These are phyloP conservation scores for Argynnis bischoffii DNA, from an alignment of 2,888 invertebrate genomes.

Conservation along the genomic window DNA sequence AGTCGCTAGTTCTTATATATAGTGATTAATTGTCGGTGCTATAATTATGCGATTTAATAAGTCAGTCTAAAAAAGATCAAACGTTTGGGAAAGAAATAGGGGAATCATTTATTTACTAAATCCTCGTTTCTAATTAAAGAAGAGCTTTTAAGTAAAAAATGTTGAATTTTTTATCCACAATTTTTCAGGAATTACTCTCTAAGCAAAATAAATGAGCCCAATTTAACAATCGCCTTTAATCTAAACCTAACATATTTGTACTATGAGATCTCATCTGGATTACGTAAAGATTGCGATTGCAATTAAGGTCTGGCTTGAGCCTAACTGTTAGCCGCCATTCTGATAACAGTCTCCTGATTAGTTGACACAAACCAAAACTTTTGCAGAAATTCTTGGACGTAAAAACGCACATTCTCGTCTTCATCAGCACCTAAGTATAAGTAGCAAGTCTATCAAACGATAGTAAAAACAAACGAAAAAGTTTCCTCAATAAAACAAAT, in stretches of 20 bases:
- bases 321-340: constrained; percentile 3
- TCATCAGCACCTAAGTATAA: not conserved
- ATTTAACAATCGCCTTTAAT: not conserved
- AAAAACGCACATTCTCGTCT: not conserved
- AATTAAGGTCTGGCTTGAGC: not conserved
- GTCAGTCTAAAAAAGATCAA: constrained; percentile 5
- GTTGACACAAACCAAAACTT: constrained; percentile 9
- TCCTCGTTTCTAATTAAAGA: no score
- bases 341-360: not conserved
- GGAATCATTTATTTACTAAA: no score
- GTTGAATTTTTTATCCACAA: no score
- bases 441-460: not conserved
- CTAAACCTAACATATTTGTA: not conserved
- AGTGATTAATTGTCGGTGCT: not conserved
- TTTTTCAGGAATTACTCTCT: no score
- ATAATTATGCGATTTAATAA: not conserved
- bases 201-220: no score
- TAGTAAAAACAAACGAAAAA: constrained; percentile 9
- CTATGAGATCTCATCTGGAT: not conserved
- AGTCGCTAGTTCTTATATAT: not conserved
- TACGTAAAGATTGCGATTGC: not conserved
- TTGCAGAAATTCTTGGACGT: not conserved
- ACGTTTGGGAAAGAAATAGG: no score
- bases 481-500: constrained; percentile 49
- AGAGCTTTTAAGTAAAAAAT: no score